Evolutionary conservation across 2,797 vertebrate genomes (phyloP).

Genomic region (Lates japonicus): DNA sequence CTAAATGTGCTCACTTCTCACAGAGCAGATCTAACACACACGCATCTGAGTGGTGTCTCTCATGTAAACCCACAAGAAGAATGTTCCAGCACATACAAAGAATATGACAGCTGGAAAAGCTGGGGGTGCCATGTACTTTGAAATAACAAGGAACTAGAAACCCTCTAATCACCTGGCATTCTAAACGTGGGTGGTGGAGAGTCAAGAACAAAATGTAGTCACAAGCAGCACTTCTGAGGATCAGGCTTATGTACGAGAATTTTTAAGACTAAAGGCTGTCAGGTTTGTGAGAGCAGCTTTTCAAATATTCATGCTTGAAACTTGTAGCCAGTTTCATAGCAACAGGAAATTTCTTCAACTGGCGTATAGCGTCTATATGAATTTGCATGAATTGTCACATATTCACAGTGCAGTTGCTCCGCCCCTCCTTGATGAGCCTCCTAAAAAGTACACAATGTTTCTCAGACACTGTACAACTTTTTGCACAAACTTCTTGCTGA

Average conservation of each 20-base stretch:
- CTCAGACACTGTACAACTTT: not conserved
- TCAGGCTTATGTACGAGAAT: slow-evolving; percentile 23
- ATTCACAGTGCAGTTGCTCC: not conserved
- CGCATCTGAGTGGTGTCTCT: slow-evolving; percentile 6
- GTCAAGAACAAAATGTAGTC: slow-evolving; percentile 53
- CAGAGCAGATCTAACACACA: not conserved
- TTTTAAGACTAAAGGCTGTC: slow-evolving; percentile 31
- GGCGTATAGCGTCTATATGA: not conserved
- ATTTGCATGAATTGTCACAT: slow-evolving; percentile 3
- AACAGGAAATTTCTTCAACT: not conserved
- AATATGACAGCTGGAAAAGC: slow-evolving; percentile 66
- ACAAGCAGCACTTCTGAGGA: slow-evolving; percentile 32
- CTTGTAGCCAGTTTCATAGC: not conserved
- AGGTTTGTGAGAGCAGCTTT: slow-evolving; percentile 25
- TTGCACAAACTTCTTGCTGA: slow-evolving; percentile 10
- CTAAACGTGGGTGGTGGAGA: slow-evolving; percentile 57
- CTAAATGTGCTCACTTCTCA: slow-evolving; percentile 1
- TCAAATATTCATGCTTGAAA: slow-evolving; percentile 50
- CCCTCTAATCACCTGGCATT: slow-evolving; percentile 76
- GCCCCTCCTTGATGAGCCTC: not conserved
- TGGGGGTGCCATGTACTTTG: slow-evolving; percentile 48
- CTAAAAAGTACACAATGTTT: not conserved
- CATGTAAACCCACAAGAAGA: slow-evolving; percentile 39
- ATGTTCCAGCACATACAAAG: slow-evolving; percentile 36
- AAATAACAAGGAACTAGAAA: slow-evolving; percentile 70